Percentiles rank a stretch among this genome's conserved stretches.
Evolutionary conservation across 1,140 invertebrate species (phyloP).

Genomic region (Bicyclus anynana): DNA sequence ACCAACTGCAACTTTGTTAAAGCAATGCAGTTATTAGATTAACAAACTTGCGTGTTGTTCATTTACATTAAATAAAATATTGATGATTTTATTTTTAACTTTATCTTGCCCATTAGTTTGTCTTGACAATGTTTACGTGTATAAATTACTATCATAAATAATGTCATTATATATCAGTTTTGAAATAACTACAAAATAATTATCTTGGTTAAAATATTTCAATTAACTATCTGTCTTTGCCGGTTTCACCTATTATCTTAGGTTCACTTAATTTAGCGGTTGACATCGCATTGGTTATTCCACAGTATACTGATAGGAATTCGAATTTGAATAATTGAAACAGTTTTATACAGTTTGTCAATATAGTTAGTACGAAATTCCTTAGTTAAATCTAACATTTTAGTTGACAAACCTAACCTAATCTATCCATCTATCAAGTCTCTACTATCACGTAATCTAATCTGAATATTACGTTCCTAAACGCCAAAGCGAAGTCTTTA

Average conservation of each 20-base stretch:
- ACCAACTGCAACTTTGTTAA: no score
- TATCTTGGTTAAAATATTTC: background rate
- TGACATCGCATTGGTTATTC: background rate
- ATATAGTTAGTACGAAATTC: background rate
- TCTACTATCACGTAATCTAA: background rate
- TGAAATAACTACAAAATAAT: background rate
- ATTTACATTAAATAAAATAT: no score
- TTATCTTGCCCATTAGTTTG: no score
- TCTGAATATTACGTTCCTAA: background rate
- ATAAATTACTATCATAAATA: no score
- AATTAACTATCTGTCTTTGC: background rate
- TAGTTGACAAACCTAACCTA: background rate
- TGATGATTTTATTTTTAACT: no score
- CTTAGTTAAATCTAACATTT: background rate
- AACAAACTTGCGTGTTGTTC: no score
- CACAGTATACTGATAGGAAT: conserved; percentile 1
- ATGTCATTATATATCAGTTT: no score
- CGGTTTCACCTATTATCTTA: background rate
- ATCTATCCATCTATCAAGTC: background rate
- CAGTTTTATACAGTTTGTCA: background rate
- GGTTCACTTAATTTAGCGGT: background rate
- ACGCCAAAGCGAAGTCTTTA: background rate
- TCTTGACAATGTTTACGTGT: no score
- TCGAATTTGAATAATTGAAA: conserved; percentile 1
- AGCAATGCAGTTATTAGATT: no score